Conservation (phyloP, 2,888 invertebrate species). For the Diachrysia chrysitis region DNA sequence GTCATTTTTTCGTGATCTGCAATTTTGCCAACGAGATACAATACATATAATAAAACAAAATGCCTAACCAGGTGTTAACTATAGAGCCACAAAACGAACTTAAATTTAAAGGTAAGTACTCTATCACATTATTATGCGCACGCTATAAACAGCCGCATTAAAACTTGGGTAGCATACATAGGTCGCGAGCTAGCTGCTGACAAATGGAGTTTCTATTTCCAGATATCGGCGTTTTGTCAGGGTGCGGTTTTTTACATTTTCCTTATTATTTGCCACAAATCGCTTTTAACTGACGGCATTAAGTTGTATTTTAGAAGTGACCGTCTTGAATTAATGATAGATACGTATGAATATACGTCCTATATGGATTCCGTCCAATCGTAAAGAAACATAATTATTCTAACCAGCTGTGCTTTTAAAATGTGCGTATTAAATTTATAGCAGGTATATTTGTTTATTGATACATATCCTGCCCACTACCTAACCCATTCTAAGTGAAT, state of each 20-base stretch:
- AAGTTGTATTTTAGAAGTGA: conserved; percentile 16
- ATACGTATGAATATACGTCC: conserved; percentile 35
- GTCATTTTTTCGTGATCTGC: conserved; percentile 74
- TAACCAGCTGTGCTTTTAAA: conserved; percentile 36
- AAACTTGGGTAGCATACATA: conserved; percentile 77
- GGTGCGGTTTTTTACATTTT: conserved; percentile 83
- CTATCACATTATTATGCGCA: conserved; percentile 62
- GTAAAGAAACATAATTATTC: conserved; percentile 31
- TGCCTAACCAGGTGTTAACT: conserved; percentile 94
- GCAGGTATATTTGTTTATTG: conserved; percentile 2
- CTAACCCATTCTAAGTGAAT: conserved; percentile 14
- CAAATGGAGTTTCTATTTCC: conserved; percentile 89
- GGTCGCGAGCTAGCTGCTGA: conserved; percentile 85
- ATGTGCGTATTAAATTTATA: conserved; percentile 23
- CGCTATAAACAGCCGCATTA: conserved; percentile 73
- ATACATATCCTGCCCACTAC: conserved; percentile 1
- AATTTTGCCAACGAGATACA: conserved; percentile 79
- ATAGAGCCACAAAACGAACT: conserved; percentile 97
- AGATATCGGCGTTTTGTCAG: conserved; percentile 86
- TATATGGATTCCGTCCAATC: conserved; percentile 38
- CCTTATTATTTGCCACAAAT: conserved; percentile 55
- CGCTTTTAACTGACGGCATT: conserved; percentile 15
- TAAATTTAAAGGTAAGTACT: conserved; percentile 95
- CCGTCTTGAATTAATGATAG: conserved; percentile 22
- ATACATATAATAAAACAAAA: conserved; percentile 88